Percentiles rank a stretch among this genome's conserved stretches.
These are phyloP conservation scores for Pseudolycoriella hygida DNA, from an alignment of 2,888 invertebrate species.

Conservation along the genomic window DNA sequence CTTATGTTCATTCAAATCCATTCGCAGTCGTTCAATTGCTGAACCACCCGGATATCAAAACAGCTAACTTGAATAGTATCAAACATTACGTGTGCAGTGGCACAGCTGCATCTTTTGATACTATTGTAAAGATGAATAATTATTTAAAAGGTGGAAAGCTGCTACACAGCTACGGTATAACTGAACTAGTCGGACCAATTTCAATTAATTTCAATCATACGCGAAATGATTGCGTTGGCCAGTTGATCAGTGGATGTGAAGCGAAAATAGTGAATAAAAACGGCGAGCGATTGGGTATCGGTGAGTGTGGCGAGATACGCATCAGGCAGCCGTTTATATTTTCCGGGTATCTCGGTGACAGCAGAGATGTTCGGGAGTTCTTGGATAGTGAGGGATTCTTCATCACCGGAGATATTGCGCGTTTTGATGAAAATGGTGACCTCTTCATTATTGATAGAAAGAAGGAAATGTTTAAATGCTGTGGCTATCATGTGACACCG, in stretches of 20 bases:
- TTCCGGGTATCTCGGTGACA: background rate
- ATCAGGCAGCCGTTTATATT: background rate
- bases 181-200: background rate
- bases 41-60: background rate
- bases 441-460: background rate
- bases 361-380: background rate
- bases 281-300: background rate
- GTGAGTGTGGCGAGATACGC: background rate
- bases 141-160: background rate
- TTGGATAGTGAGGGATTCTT: background rate
- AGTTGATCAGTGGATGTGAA: background rate
- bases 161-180: background rate
- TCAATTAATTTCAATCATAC: background rate
- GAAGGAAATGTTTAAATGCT: background rate
- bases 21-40: background rate
- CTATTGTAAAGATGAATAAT: background rate
- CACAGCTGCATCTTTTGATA: background rate
- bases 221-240: background rate
- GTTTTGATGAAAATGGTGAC: slow-evolving; percentile 1
- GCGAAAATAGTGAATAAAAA: background rate
- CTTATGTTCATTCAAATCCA: background rate
- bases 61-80: background rate
- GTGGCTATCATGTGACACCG: background rate
- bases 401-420: background rate
- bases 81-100: background rate